Evolutionary conservation across 2,888 invertebrate genomes (phyloP).

Genomic region (Andrena trimmerana): DNA sequence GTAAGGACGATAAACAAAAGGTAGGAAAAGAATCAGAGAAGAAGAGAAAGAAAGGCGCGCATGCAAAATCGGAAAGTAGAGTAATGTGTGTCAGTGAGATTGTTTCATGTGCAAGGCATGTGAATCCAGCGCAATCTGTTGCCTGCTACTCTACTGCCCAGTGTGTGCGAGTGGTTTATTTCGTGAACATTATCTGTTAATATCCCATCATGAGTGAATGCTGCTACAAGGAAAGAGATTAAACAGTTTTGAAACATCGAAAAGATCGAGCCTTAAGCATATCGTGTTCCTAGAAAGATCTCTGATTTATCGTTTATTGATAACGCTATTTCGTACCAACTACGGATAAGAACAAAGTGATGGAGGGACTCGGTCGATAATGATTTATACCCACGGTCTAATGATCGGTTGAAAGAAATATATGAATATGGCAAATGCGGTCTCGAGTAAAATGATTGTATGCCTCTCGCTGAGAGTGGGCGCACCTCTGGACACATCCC

Average conservation of each 20-base stretch:
- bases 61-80: constrained; percentile 80
- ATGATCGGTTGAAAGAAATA: constrained; percentile 5
- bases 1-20: constrained; percentile 10
- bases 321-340: constrained; percentile 54
- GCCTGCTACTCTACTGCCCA: constrained; percentile 70
- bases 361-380: constrained; percentile 57
- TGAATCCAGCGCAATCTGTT: constrained; percentile 54
- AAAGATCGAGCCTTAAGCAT: constrained; percentile 46
- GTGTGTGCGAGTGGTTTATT: constrained; percentile 54
- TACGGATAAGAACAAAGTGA: constrained; percentile 55
- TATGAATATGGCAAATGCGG: constrained; percentile 30
- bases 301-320: constrained; percentile 61
- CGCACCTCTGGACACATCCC: background rate
- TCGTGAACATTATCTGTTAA: constrained; percentile 36
- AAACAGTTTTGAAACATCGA: constrained; percentile 37
- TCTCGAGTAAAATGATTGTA: constrained; percentile 12
- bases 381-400: constrained; percentile 6
- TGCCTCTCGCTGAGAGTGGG: constrained; percentile 34
- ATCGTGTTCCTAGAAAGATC: constrained; percentile 24
- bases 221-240: constrained; percentile 66
- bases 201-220: constrained; percentile 64
- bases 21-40: constrained; percentile 45
- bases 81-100: constrained; percentile 64
- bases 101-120: constrained; percentile 78
- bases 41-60: constrained; percentile 77